Base-by-base conservation (phyloP, 2,888 invertebrate species). In the Caenorhabditis afra region DNA sequence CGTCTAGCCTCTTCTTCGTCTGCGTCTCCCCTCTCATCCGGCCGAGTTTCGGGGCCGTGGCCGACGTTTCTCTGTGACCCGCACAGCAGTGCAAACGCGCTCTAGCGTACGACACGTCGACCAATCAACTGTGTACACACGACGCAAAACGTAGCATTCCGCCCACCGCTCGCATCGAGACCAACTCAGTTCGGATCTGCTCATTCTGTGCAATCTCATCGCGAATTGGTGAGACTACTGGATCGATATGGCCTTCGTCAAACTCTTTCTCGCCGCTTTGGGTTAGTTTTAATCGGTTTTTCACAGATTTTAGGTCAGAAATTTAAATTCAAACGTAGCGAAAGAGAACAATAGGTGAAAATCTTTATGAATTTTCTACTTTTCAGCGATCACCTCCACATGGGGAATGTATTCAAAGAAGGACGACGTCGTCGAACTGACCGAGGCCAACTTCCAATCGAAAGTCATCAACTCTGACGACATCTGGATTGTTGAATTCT, bases 401-500 rank as follows among this genome's bases (percentile, higher is more conserved):
- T 61, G 59, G 47, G 75, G 66, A 61, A 65, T 88, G 57, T 89
- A 86, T 75, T 81, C 85, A 37, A 85, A 82, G 59, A 85, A 88
- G n/a, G 88, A 88, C 64, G 87, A 87, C 29, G 96, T 97, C 18
- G 92, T 96, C 12, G 94, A 95, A 71, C 92, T 98, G 79, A 96
- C 94, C n/a, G 93, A 94, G 0, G 92, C 92, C 58, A 97, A 96
- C 92, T 98, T 97, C 91, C 94, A 97, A 87, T 93, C 92, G 84
- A 92, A 94, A 86, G 97, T 98, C 4, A 91, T 94, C 55, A 93
- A 95, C 83, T 93, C 95, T 82, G 94, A 97, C 91, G 93, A 94
- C 85, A 92, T 98, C 23, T 98, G 97, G 97, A 92, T 99, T 73
- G 95, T 99, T 0, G 97, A 99, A 90, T 97, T 96, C 91, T 97